phyloP scores from a whole-genome alignment of 2,888 invertebrate genomes.

The Horisme vitalbata region DNA sequence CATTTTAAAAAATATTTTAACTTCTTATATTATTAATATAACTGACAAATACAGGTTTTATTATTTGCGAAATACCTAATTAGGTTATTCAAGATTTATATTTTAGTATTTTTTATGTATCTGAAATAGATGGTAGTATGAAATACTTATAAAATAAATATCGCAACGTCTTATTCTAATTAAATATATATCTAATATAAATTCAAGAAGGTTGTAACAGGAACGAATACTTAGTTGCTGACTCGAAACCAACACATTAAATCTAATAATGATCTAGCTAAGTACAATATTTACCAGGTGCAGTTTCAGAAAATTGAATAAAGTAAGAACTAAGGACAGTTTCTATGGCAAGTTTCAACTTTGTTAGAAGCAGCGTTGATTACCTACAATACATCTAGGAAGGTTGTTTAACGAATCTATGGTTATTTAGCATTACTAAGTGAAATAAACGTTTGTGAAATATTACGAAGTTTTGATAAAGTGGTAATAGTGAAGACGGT shows the following conservation, averaged over 20 bases:
- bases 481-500: constrained; percentile 40
- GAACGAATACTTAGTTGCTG: neutral
- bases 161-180: too few relatives aligned
- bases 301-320: constrained; percentile 3
- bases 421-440: constrained; percentile 30
- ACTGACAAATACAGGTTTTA: too few relatives aligned
- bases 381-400: constrained; percentile 29
- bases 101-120: too few relatives aligned
- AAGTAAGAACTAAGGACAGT: constrained; percentile 1
- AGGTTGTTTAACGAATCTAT: constrained; percentile 34
- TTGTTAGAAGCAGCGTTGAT: constrained; percentile 27
- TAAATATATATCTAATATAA: too few relatives aligned
- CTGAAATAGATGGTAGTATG: too few relatives aligned
- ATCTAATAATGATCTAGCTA: constrained; percentile 11
- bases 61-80: too few relatives aligned
- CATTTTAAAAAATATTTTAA: too few relatives aligned
- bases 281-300: constrained; percentile 9
- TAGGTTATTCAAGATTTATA: too few relatives aligned
- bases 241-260: constrained; percentile 7
- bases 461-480: constrained; percentile 36
- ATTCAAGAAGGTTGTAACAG: neutral
- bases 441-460: constrained; percentile 41
- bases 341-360: constrained; percentile 11
- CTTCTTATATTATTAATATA: too few relatives aligned
- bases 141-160: too few relatives aligned